phyloP scores from a whole-genome alignment of 2,113 vertebrate genomes.

The Hucho hucho region DNA sequence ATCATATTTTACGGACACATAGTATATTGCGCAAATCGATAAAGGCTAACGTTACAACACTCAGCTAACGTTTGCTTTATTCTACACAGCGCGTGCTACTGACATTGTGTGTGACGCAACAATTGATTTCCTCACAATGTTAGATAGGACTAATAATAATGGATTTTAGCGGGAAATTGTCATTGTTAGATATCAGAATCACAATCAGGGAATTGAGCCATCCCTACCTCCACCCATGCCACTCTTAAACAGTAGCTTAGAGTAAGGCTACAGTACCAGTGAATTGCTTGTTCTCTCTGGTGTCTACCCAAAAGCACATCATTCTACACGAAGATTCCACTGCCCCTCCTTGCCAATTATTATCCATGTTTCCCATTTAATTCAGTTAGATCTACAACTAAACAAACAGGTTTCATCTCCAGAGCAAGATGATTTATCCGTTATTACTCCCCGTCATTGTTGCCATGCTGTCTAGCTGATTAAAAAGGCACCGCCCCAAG shows the following conservation, averaged over 20 bases:
- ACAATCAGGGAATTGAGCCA: neutral
- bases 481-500: constrained; percentile 79
- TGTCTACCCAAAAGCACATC: constrained; percentile 36
- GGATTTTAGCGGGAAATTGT: neutral
- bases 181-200: neutral
- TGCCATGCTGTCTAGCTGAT: constrained; percentile 26
- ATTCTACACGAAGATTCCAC: constrained; percentile 3
- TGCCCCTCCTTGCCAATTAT: neutral
- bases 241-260: neutral
- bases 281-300: constrained; percentile 4
- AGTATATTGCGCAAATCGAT: constrained; percentile 58
- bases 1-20: constrained; percentile 20
- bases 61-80: neutral
- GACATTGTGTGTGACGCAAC: neutral
- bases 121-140: neutral
- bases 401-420: neutral
- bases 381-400: neutral
- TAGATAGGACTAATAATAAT: neutral
- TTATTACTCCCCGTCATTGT: constrained; percentile 21
- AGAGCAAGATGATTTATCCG: neutral
- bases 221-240: constrained; percentile 1
- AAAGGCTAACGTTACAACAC: constrained; percentile 47
- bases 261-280: neutral
- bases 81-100: too few relatives aligned
- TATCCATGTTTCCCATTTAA: neutral